phyloP scores from a whole-genome alignment of 2,113 vertebrate species.

The Heteronetta atricapilla region DNA sequence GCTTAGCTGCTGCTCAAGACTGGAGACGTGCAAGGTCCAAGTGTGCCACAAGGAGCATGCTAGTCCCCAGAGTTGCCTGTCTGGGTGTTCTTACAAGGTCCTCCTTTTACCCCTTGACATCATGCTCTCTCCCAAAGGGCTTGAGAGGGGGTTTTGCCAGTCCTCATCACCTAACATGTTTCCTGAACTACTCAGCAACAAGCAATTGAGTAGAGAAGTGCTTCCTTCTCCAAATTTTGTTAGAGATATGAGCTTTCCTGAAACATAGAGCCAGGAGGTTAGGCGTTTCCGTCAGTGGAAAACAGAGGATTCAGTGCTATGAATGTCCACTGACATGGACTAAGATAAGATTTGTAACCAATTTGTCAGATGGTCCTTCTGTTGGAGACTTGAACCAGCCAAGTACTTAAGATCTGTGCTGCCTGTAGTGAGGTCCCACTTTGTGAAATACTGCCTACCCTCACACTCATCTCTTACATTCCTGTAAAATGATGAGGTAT shows the following conservation, averaged over 20 bases:
- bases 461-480: not conserved
- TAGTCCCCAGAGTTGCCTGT: not conserved
- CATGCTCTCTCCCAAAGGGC: fast-evolving
- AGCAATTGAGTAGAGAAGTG: not conserved
- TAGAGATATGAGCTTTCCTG: not conserved
- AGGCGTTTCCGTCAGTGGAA: not conserved
- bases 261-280: not conserved
- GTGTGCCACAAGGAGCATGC: not conserved
- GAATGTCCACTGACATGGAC: not conserved
- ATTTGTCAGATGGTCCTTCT: not conserved
- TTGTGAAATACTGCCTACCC: not conserved
- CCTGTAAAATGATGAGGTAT: not conserved
- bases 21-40: fast-evolving
- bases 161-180: not conserved
- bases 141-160: fast-evolving
- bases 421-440: not conserved
- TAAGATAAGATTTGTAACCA: not conserved
- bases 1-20: not conserved
- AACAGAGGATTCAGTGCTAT: not conserved
- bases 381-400: not conserved
- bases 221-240: not conserved
- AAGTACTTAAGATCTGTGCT: not conserved
- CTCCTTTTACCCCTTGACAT: not conserved
- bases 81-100: not conserved
- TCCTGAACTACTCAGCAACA: not conserved